Percentiles rank a stretch among this genome's conserved stretches.
Conservation (phyloP, 2,888 invertebrate genomes). For the Gortyna flavago region DNA sequence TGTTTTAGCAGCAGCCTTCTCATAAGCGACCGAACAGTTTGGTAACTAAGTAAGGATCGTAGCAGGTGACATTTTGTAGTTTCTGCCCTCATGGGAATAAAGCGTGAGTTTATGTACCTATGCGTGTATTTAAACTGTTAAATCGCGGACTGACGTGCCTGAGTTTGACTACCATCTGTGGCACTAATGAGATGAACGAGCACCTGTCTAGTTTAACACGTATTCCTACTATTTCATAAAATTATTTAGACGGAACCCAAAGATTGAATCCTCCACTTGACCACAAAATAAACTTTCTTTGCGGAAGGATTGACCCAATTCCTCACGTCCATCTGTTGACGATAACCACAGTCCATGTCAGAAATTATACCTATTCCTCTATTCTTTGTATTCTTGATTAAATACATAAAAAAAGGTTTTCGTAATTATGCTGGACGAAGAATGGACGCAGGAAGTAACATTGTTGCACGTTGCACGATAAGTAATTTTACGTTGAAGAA, state of each 20-base stretch:
- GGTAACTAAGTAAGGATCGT: too few species aligned
- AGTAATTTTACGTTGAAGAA: neutral
- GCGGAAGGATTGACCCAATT: slow-evolving; percentile 49
- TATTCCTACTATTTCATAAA: neutral
- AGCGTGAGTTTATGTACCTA: too few species aligned
- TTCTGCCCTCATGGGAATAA: too few species aligned
- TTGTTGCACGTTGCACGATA: neutral
- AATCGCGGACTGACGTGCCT: too few species aligned
- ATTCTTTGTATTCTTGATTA: slow-evolving; percentile 40
- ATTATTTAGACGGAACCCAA: slow-evolving; percentile 40
- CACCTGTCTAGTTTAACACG: neutral
- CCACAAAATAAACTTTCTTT: slow-evolving; percentile 41
- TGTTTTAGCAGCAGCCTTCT: too few species aligned
- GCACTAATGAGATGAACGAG: too few species aligned
- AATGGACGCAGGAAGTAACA: slow-evolving; percentile 24
- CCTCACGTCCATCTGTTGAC: slow-evolving; percentile 53
- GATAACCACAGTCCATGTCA: slow-evolving; percentile 48
- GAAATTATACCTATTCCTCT: slow-evolving; percentile 34
- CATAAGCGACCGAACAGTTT: too few species aligned
- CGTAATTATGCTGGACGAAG: slow-evolving; percentile 29
- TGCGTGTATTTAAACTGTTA: too few species aligned
- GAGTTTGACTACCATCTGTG: too few species aligned
- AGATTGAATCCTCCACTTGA: slow-evolving; percentile 10
- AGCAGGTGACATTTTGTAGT: too few species aligned
- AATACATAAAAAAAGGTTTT: slow-evolving; percentile 25